A percentile compares a stretch with the other conserved stretches of the same genome.
Conservation (phyloP, 2,888 invertebrate species). For the Diarsia rubi region DNA sequence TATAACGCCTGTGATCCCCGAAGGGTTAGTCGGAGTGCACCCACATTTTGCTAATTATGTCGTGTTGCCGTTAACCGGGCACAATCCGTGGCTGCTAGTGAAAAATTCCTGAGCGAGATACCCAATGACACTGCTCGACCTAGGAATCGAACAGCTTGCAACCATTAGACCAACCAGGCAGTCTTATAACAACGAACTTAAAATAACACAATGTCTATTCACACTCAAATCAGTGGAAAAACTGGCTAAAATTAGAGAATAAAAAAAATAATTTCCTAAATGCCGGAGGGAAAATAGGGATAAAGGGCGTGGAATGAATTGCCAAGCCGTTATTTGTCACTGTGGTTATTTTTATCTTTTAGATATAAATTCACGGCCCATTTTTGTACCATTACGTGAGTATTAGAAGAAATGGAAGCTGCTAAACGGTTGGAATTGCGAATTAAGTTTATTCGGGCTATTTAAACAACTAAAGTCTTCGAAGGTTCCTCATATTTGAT, state of each 20-base stretch:
- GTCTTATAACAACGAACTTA: conserved; percentile 13
- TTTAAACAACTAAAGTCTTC: not conserved
- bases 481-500: not conserved
- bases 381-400: conserved; percentile 5
- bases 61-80: too few species aligned
- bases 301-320: conserved; percentile 38
- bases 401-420: conserved; percentile 8
- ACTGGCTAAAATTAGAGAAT: conserved; percentile 11
- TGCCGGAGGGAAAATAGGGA: conserved; percentile 18
- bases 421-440: not conserved
- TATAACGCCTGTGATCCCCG: too few species aligned
- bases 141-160: too few species aligned
- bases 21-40: too few species aligned
- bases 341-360: conserved; percentile 12
- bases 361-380: conserved; percentile 3
- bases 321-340: conserved; percentile 22
- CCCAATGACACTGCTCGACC: too few species aligned
- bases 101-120: too few species aligned
- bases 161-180: too few species aligned
- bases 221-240: conserved; percentile 12
- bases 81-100: too few species aligned
- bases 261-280: conserved; percentile 28
- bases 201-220: conserved; percentile 34
- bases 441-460: not conserved
- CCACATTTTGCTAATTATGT: too few species aligned